phyloP scores from a whole-genome alignment of 2,113 vertebrate genomes.

The Hucho hucho region DNA sequence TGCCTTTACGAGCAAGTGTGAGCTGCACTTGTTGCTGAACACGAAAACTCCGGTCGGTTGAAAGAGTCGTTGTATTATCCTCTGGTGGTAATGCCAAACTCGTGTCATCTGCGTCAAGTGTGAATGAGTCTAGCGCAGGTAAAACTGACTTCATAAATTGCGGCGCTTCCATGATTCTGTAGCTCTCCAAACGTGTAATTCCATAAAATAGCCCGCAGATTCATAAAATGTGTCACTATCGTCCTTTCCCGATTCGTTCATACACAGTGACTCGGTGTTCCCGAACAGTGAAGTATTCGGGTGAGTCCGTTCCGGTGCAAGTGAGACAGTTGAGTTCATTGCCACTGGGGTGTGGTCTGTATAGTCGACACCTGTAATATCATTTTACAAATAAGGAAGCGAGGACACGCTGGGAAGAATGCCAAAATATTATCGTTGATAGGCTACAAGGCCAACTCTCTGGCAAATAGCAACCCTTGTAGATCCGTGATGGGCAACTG shows the following conservation, averaged over 20 bases:
- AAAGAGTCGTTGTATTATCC: background rate
- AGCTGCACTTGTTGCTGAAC: constrained; percentile 72
- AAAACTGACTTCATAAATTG: constrained; percentile 54
- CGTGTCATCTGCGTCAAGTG: constrained; percentile 42
- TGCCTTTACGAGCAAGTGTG: constrained; percentile 58
- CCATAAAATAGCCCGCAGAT: background rate
- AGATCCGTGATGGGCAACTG: no score
- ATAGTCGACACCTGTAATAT: background rate
- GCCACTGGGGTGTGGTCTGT: background rate
- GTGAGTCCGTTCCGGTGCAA: no score
- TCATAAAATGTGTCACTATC: background rate
- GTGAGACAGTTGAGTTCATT: background rate
- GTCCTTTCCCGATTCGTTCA: no score
- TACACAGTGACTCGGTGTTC: no score
- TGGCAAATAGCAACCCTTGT: no score
- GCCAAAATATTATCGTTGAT: no score
- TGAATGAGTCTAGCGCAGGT: constrained; percentile 12
- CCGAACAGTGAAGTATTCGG: no score
- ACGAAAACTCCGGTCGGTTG: constrained; percentile 35
- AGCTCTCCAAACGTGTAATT: background rate
- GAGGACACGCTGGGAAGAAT: no score
- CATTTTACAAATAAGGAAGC: constrained; percentile 3
- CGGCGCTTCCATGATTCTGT: constrained; percentile 41
- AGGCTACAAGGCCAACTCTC: no score
- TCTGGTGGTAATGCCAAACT: constrained; percentile 66